Base-by-base conservation (phyloP, 1,140 invertebrate genomes). In the Oncopodura yosiiana region DNA sequence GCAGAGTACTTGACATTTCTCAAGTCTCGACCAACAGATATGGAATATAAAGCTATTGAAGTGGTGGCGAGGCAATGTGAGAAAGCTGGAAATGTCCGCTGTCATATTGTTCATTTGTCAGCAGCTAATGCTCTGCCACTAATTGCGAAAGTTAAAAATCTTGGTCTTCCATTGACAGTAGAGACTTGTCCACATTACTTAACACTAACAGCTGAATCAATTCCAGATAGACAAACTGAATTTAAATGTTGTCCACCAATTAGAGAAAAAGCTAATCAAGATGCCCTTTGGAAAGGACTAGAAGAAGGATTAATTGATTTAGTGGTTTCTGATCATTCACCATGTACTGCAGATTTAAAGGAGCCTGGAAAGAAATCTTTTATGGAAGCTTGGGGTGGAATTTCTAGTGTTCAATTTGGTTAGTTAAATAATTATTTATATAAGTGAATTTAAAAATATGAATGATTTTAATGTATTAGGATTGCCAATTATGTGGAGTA, bases 161-260 rank as follows among this genome's bases (percentile, higher is more conserved):
- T 64, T 4, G 73, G 74, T 4, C 70, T 67, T 3, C 68, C 65
- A 53, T 67, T 85, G 16, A 82, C 80, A 0, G 77, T 77, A 0
- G 83, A 85, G 67, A 85, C 83, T 0, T 84, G 82, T 66, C 79
- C 81, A 51, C 83, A 85, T 66, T 85, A 85, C 66, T 68, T 86
- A n/a, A 73, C 74, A 1, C 65, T 85, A 9, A 69, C 70, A 29
- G 74, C 81, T 14, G 80, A 82, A 61, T 68, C 78, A 30, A 73
- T 86, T 21, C 78, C 78, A 11, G 68, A 74, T 30, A 74, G 73
- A 3, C 76, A 73, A 3, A 82, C 81, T 1, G 73, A 83, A 64
- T 84, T 74, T 57, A 86, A 85, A 67, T 84, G 82, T 53, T 80
- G 78, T 61, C 83, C 83, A 3, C 83, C 83, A 14, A 81, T 85